phyloP scores from a whole-genome alignment of 1,140 invertebrate species.

The Drosophila sturtevanti region DNA sequence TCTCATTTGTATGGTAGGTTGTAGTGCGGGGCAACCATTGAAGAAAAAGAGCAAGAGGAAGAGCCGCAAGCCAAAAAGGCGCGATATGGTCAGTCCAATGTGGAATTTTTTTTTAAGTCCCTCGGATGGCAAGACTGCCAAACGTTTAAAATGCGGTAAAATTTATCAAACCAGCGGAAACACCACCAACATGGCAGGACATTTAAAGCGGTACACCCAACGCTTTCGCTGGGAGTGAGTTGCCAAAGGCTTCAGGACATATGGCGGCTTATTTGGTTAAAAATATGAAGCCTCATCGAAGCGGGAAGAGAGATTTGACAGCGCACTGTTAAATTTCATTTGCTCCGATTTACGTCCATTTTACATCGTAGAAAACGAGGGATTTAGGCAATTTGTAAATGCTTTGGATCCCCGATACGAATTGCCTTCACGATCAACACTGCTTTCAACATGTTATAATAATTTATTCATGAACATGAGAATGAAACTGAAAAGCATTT shows the following conservation, averaged over 20 bases:
- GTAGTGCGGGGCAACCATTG: not conserved
- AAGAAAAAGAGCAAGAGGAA: not conserved
- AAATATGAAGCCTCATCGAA: too few species aligned
- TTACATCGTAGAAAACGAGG: not conserved
- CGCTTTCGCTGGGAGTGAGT: too few species aligned
- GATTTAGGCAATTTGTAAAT: not conserved
- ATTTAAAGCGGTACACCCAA: too few species aligned
- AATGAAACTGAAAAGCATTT: not conserved
- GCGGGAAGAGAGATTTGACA: too few species aligned
- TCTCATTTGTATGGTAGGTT: not conserved
- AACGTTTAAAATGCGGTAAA: too few species aligned
- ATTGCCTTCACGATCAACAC: constrained; percentile 1
- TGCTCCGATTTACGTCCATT: constrained; percentile 1
- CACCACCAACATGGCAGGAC: too few species aligned
- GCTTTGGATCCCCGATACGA: not conserved
- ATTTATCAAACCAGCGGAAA: too few species aligned
- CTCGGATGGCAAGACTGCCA: too few species aligned
- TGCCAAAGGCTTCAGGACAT: too few species aligned
- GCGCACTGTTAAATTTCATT: not conserved
- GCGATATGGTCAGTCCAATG: not conserved
- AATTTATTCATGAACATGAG: not conserved
- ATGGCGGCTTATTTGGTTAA: too few species aligned
- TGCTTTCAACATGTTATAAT: not conserved
- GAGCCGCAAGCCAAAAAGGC: not conserved
- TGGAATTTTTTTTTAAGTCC: not conserved